Evolutionary conservation across 2,888 invertebrate genomes (phyloP).

Genomic region (Lasioglossum morio): DNA sequence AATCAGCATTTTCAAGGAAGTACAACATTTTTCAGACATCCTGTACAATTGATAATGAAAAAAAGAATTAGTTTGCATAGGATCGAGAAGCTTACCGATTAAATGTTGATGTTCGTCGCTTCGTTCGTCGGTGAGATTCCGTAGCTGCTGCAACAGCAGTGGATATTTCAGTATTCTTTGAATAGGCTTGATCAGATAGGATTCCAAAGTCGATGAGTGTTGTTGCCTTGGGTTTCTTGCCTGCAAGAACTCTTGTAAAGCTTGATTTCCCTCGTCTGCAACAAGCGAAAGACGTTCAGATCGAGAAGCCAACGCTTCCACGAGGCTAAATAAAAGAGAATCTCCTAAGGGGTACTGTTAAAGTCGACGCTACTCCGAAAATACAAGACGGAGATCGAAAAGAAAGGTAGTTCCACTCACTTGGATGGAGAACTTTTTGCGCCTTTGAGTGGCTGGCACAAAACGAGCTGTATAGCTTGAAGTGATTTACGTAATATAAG

Average conservation of each 20-base stretch:
- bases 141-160: slow-evolving; percentile 95
- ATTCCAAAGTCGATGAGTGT: slow-evolving; percentile 98
- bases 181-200: slow-evolving; percentile 99
- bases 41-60: neutral
- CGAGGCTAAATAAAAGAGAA: neutral
- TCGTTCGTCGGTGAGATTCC: slow-evolving; percentile 96
- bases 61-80: neutral
- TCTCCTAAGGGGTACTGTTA: neutral
- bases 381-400: neutral
- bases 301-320: neutral
- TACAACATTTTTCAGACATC: too few relatives aligned
- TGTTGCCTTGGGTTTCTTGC: slow-evolving; percentile 98
- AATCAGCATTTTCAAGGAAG: too few relatives aligned
- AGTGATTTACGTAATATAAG: slow-evolving; percentile 98
- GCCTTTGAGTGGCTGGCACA: slow-evolving; percentile 99
- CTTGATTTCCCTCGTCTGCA: slow-evolving; percentile 97
- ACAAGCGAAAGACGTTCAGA: slow-evolving; percentile 31
- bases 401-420: slow-evolving; percentile 87
- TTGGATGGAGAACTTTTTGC: slow-evolving; percentile 98
- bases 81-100: slow-evolving; percentile 87
- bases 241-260: slow-evolving; percentile 96
- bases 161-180: slow-evolving; percentile 99
- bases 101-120: slow-evolving; percentile 98
- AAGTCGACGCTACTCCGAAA: neutral
- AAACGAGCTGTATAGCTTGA: slow-evolving; percentile 99